Base-by-base conservation (phyloP, 2,113 vertebrate species). In the Fukomys damarensis region DNA sequence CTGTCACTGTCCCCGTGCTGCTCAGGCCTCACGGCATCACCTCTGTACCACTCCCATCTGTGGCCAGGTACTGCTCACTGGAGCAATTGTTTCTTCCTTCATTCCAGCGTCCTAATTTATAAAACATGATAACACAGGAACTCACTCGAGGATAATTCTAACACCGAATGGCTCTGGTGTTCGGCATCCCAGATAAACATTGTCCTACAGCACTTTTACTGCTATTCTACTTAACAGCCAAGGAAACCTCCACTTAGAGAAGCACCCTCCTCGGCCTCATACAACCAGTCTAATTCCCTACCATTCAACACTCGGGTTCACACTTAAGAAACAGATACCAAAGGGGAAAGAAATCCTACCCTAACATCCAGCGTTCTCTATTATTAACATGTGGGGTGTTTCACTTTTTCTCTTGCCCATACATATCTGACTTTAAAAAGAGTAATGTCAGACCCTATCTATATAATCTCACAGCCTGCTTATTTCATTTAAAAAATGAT, bases 1-100 rank as follows among this genome's bases (percentile, higher is more conserved):
- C 58, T 0, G 0, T 32, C n/a, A 2, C 9, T 9, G 70, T 12
- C 22, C 58, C 63, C 74, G 10, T 10, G 3, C 54, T 1, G 1
- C n/a, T 13, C 46, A 35, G 1, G 1, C 4, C 38, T 66, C 63
- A 59, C 17, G 12, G 58, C 28, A 4, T 52, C 74, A 3, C 3
- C 17, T 20, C 1, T 1, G 22, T 32, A 1, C 19, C 0, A 14
- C 59, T 52, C n/a, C 56, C 7, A 0, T 76, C 77, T 4, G 0
- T 2, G 2, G 43, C 22, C 59, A 11, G 2, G 0, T 10, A 65
- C 63, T 35, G 4, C 46, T 70, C 52, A 4, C 17, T 17, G 13
- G 52, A 19, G 46, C 52, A 7, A 0, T 26, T 14, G 2, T 32
- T 46, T 52, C 79, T 77, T 32, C 61, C 2, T 20, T 28, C 56